Percentiles rank a stretch among this genome's conserved stretches.
phyloP scores from a whole-genome alignment of 2,888 invertebrate genomes.

The Metacarcinus magister region DNA sequence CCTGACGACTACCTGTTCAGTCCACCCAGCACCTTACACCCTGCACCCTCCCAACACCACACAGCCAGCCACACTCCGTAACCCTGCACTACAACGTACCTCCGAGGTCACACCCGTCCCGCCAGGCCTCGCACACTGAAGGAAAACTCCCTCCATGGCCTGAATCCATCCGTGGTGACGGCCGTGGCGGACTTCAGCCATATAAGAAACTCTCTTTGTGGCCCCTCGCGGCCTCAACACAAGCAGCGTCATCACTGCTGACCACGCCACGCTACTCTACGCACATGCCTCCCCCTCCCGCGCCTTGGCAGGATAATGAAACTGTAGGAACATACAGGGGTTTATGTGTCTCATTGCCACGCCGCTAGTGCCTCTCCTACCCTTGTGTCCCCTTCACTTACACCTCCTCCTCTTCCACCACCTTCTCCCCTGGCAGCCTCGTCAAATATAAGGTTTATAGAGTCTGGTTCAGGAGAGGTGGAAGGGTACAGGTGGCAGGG shows the following conservation, averaged over 20 bases:
- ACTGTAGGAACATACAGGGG: conserved; percentile 6
- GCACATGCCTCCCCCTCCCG: neutral
- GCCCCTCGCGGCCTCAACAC: neutral
- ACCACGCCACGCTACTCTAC: neutral
- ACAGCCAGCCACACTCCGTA: neutral
- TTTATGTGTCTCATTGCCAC: conserved; percentile 50
- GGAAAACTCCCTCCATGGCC: neutral
- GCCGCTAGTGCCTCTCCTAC: neutral
- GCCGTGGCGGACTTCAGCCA: neutral
- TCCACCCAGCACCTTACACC: neutral
- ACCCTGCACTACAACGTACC: neutral
- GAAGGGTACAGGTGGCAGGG: neutral
- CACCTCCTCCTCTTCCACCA: neutral
- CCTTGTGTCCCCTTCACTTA: neutral
- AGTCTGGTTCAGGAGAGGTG: neutral
- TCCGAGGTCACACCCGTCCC: neutral
- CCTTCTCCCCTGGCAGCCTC: neutral
- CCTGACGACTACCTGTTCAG: neutral
- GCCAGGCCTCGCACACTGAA: neutral
- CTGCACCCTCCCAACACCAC: neutral
- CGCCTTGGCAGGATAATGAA: conserved; percentile 28
- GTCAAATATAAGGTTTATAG: neutral
- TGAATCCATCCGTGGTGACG: neutral
- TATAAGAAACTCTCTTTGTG: neutral
- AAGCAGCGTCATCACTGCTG: neutral